A percentile compares a stretch with the other conserved stretches of the same genome.
These are phyloP conservation scores for Oscheius sp. DNA, from an alignment of 2,888 invertebrate species.

Conservation along the genomic window DNA sequence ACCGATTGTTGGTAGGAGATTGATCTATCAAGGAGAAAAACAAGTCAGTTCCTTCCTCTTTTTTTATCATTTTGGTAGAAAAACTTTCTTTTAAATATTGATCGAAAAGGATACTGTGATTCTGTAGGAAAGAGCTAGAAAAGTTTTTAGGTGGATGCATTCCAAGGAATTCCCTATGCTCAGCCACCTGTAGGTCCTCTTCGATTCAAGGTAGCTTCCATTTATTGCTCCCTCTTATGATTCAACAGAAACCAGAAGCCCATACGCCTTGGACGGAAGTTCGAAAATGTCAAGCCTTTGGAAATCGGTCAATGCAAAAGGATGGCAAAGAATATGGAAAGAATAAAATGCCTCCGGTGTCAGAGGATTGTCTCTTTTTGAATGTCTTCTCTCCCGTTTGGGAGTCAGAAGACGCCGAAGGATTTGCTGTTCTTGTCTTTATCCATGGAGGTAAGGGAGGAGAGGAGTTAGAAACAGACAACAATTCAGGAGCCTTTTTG, in stretches of 20 bases:
- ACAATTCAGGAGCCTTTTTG: constrained; percentile 37
- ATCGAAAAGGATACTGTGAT: too few species aligned
- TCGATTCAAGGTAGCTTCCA: constrained; percentile 47
- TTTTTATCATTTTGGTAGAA: too few species aligned
- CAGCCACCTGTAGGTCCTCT: constrained; percentile 50
- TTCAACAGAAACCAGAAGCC: constrained; percentile 43
- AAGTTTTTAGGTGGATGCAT: constrained; percentile 37
- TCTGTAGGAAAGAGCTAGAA: constrained; percentile 12
- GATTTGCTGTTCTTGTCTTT: constrained; percentile 51
- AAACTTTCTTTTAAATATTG: too few species aligned
- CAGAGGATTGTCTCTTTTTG: constrained; percentile 51
- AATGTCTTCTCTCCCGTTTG: constrained; percentile 55
- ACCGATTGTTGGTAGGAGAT: constrained; percentile 47
- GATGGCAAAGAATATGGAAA: background rate
- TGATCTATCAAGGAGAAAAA: constrained; percentile 51
- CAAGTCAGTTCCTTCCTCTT: constrained; percentile 25
- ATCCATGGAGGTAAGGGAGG: constrained; percentile 45
- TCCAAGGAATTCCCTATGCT: constrained; percentile 58
- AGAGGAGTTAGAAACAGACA: background rate
- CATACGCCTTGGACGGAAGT: constrained; percentile 50
- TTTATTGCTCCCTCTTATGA: background rate
- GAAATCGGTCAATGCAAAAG: constrained; percentile 44
- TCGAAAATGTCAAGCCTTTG: constrained; percentile 44
- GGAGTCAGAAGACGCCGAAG: constrained; percentile 36
- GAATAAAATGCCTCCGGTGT: constrained; percentile 15